A percentile compares a stretch with the other conserved stretches of the same genome.
phyloP scores from a whole-genome alignment of 2,888 invertebrate genomes.

The Mystacides longicornis region DNA sequence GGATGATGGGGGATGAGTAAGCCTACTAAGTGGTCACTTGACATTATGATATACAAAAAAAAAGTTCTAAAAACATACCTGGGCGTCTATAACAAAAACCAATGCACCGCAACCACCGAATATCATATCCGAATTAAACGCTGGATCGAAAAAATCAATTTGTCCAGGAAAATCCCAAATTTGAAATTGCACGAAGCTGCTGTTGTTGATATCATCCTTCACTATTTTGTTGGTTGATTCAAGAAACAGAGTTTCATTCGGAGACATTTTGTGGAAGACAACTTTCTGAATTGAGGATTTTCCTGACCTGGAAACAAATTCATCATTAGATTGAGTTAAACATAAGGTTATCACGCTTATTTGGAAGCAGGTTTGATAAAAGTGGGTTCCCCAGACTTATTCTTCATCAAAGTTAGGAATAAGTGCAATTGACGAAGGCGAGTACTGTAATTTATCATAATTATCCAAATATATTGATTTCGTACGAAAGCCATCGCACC shows the following conservation, averaged over 20 bases:
- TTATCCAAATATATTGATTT: no score
- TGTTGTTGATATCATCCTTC: conserved; percentile 95
- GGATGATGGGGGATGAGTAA: no score
- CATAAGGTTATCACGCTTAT: no score
- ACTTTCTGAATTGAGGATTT: conserved; percentile 99
- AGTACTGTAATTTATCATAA: no score
- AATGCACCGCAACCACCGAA: conserved; percentile 96
- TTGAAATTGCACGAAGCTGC: conserved; percentile 97
- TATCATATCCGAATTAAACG: conserved; percentile 92
- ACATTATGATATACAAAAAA: no score
- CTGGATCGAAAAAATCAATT: conserved; percentile 94
- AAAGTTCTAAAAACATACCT: no score
- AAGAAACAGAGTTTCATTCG: conserved; percentile 96
- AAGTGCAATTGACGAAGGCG: no score
- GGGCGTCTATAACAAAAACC: conserved; percentile 98
- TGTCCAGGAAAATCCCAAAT: conserved; percentile 99
- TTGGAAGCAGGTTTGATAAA: background rate
- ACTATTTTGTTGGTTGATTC: conserved; percentile 98
- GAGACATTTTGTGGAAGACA: conserved; percentile 99
- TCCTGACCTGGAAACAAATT: conserved; percentile 70
- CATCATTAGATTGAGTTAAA: background rate
- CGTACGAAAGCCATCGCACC: no score
- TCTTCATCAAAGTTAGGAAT: no score
- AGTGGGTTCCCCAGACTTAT: no score
- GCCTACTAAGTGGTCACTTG: no score